phyloP scores from a whole-genome alignment of 2,113 vertebrate species.

The Thomomys bottae region DNA sequence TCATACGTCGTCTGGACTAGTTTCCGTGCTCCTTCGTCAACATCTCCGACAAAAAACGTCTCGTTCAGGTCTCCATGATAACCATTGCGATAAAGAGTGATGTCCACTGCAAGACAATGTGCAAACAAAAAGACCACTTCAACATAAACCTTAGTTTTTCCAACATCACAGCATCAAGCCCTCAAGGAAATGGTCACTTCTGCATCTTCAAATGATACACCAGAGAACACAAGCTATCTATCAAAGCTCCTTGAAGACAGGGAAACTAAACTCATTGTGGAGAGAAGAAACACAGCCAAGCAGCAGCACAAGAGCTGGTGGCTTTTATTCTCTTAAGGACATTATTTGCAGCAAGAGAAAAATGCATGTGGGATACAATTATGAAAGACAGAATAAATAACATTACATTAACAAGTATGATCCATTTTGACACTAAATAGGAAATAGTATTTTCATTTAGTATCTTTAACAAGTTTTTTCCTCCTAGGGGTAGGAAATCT shows the following conservation, averaged over 20 bases:
- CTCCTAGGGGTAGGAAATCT: background rate
- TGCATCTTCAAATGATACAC: background rate
- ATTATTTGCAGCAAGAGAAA: constrained; percentile 4
- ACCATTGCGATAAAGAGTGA: constrained; percentile 97
- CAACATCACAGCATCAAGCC: background rate
- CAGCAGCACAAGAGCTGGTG: background rate
- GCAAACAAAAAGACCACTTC: background rate
- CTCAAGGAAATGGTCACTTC: background rate
- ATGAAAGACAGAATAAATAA: background rate
- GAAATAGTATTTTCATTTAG: constrained; percentile 40
- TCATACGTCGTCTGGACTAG: constrained; percentile 97
- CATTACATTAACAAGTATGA: background rate
- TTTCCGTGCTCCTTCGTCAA: constrained; percentile 94
- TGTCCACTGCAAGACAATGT: constrained; percentile 91
- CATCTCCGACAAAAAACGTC: constrained; percentile 96
- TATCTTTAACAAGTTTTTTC: constrained; percentile 3
- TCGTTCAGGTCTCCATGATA: constrained; percentile 99
- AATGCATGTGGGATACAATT: background rate
- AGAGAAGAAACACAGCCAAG: background rate
- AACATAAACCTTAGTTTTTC: background rate
- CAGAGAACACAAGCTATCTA: background rate
- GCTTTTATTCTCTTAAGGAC: background rate
- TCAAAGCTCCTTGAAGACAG: background rate
- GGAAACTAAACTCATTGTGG: background rate
- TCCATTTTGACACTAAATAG: constrained; percentile 24